Base-by-base conservation (phyloP, 2,888 invertebrate species). In the Heliconius charithonia region DNA sequence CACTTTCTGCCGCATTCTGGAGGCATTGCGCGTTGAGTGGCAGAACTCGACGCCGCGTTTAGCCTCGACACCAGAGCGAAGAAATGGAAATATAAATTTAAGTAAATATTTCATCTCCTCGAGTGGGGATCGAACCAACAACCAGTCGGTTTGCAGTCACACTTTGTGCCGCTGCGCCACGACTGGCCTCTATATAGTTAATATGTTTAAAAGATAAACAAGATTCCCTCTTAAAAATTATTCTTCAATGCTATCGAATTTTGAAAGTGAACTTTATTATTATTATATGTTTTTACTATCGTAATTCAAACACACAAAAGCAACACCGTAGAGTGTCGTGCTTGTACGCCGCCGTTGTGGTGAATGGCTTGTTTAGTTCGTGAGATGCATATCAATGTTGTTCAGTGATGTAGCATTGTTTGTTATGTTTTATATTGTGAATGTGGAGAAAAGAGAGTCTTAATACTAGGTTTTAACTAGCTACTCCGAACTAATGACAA, bases 311-410 rank as follows among this genome's bases (percentile, higher is more conserved):
- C 12, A 29, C 19, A 71, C 51, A 51, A 51, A 27, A 59, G 56
- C 16, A 32, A 32, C 12, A 27, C 19, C 29, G 32, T 59, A 37
- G n/a, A 51, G 76, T 63, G 67, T 66, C 45, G 32, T 45, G 76
- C 37, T 71, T 63, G 75, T 71, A 45, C 71, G 32, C 62, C 62
- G 62, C 63, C 25, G 13, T 72, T 62, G 41, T 76, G 45, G 81
- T 79, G 80, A 76, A 75, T 77, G 82, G 72, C 82, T 81, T 85
- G 65, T 89, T 85, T 82, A 79, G 89, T 89, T 86, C 89, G 80
- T 85, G 83, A 80, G 85, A 85, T 85, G 87, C 80, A 56, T 70
- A 73, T 67, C 78, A 66, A 84, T 85, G 85, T 84, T 83, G 83
- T 76, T 79, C 81, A 88, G 88, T 85, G 87, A 84, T 87, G 89